phyloP scores from a whole-genome alignment of 2,113 vertebrate genomes.

The mouse (Mus musculus) region GRCm39 chr2:94359501-94360000 shows the following conservation, averaged over 20 bases:
- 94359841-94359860: background rate
- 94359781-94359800: background rate
- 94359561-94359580: too few relatives aligned
- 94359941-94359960: slow-evolving; percentile 20
- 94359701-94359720: background rate
- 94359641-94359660: background rate
- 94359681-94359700: background rate
- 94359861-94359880: slow-evolving; percentile 37
- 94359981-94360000: slow-evolving; percentile 11
- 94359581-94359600: background rate
- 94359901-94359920: background rate
- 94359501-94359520: too few relatives aligned
- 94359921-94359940: slow-evolving; percentile 56
- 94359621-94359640: background rate
- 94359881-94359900: slow-evolving; percentile 24
- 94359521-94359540: too few relatives aligned
- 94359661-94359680: background rate
- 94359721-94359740: slow-evolving; percentile 26
- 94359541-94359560: too few relatives aligned
- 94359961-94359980: slow-evolving; percentile 41
- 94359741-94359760: background rate
- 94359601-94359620: background rate
- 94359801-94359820: slow-evolving; percentile 20
- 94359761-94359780: background rate
- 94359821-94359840: background rate